Conservation (phyloP, 2,888 invertebrate genomes). For the Cephalotes varians region DNA sequence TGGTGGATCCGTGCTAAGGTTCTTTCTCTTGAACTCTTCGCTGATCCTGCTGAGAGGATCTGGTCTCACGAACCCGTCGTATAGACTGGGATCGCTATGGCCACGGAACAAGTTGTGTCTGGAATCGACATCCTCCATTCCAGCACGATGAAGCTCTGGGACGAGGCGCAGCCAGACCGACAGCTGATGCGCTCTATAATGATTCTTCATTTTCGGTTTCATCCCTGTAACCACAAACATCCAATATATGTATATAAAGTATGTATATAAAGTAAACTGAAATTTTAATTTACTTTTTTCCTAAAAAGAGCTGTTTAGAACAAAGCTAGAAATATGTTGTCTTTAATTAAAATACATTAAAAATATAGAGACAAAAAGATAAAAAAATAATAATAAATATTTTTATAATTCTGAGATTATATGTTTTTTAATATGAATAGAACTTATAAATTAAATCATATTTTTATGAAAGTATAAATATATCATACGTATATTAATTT, state of each 20-base stretch:
- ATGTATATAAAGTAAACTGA: neutral
- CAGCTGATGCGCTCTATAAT: constrained; percentile 97
- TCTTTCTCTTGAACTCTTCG: constrained; percentile 88
- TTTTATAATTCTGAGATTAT: neutral
- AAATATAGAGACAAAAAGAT: neutral
- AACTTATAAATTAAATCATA: neutral
- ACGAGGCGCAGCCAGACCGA: constrained; percentile 98
- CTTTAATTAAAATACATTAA: neutral
- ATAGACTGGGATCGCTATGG: constrained; percentile 95
- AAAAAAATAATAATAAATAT: neutral
- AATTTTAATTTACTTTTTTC: neutral
- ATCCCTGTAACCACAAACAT: constrained; percentile 89
- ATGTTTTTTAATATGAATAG: neutral
- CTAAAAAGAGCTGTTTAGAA: neutral
- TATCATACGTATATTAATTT: neutral
- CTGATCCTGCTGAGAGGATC: constrained; percentile 91
- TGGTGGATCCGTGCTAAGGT: constrained; percentile 89
- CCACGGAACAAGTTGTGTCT: constrained; percentile 96
- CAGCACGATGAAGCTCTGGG: constrained; percentile 95
- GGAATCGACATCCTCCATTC: constrained; percentile 95
- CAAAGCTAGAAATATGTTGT: neutral
- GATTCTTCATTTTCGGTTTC: constrained; percentile 96
- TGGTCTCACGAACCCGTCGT: constrained; percentile 95
- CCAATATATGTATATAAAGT: neutral
- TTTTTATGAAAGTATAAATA: neutral